Evolutionary conservation across 23 tunicate genomes (phyloP), one percentile per base, ranked within the genome.

Genomic region (Ascidia mentula): DNA sequence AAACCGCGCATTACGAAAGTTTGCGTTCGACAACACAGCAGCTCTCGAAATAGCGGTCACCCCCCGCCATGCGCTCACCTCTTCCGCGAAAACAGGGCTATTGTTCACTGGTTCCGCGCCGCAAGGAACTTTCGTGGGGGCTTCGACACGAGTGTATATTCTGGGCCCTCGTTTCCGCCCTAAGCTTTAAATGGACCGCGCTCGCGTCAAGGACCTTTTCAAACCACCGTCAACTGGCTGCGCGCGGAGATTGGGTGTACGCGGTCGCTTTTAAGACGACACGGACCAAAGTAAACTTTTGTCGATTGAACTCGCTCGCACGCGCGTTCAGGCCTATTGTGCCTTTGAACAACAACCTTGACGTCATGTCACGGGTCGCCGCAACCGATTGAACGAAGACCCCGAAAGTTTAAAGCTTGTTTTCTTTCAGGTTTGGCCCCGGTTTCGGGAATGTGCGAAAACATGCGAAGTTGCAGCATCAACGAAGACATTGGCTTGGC

Each of bases 401-500:
- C 61, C 9, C 26, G 34, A 59, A 20, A 3, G 17, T 65, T 60
- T 28, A 60, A 79, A 36, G n/a, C n/a, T n/a, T n/a, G n/a, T n/a
- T 61, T 33, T 45, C 46, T 65, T 59, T 26, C 45, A 86, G 99
- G 99, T 15, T 72, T 95, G 33, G 99, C 99, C 1, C 88, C 87
- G 7, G 89, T 89, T 7, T 82, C 85, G 0, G 96, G 99, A 20
- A 95, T 95, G 96, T 95, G 99, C 81, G 95, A 90, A 46, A 26
- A 72, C 18, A 83, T 72, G 35, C 69, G 96, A 60, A 95, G 99
- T 60, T 95, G 99, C 84, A 95, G 80, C 76, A 90, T 95, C 84
- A 95, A 95, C 81, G 91, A 95, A 76, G 99, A 95, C 61, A 89
- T 80, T 0, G 99, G 99, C 24, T 77, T 95, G 22, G 92, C 96